Percentiles rank a stretch among this genome's conserved stretches.
phyloP scores from a whole-genome alignment of 2,888 invertebrate species.

The Lamellibrachia satsuma region DNA sequence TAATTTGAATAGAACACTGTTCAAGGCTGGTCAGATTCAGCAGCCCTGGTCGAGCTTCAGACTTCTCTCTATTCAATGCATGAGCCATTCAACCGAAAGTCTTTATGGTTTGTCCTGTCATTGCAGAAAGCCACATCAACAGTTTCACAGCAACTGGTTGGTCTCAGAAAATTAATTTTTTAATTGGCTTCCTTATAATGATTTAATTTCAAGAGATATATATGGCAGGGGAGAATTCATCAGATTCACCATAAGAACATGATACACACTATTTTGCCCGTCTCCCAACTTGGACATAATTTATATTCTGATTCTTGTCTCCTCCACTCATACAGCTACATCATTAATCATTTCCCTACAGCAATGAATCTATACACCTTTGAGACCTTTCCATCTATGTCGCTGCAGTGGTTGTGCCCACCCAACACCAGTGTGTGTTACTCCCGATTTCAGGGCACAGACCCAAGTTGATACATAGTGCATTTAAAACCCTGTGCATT shows the following conservation, averaged over 20 bases:
- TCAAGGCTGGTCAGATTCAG: too few relatives aligned
- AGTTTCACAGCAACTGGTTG: neutral
- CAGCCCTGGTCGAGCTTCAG: too few relatives aligned
- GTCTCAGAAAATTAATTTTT: neutral
- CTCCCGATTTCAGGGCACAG: neutral
- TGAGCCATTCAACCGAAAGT: neutral
- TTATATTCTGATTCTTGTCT: too few relatives aligned
- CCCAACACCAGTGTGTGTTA: neutral
- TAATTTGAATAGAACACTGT: too few relatives aligned
- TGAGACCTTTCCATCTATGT: neutral
- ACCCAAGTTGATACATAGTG: neutral
- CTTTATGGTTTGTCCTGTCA: neutral
- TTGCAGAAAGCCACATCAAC: neutral
- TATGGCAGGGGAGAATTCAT: neutral
- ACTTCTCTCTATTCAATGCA: too few relatives aligned
- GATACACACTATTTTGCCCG: neutral
- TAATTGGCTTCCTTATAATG: neutral
- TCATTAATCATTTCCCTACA: neutral
- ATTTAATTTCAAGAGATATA: neutral
- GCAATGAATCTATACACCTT: neutral
- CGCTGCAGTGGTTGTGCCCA: neutral
- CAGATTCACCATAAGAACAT: neutral
- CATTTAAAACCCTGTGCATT: neutral
- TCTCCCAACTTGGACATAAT: too few relatives aligned
- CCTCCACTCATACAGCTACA: too few relatives aligned